Evolutionary conservation across 2,113 vertebrate genomes (phyloP), one percentile per base, ranked within the genome.

Genomic region (Python bivittatus): DNA sequence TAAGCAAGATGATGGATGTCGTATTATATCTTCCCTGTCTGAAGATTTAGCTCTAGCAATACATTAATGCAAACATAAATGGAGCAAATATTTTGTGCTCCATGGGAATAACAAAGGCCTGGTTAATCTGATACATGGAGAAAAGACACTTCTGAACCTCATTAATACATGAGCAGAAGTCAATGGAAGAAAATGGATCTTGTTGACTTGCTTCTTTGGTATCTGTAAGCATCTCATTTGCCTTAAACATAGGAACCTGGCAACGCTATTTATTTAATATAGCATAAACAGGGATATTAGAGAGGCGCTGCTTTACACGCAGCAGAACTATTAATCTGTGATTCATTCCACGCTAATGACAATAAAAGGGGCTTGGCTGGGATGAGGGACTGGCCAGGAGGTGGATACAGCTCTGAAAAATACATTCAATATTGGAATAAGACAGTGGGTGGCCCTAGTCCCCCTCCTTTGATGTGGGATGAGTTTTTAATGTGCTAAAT

Each of bases 91-190:
- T 97, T 97, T 97, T 90, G 89, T 93, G 95, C 94, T 95, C 96
- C 94, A 94, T 93, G 91, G 95, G 95, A 95, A 96, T 97, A 95
- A 96, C 97, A 97, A 96, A 96, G 95, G 91, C 95, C 94, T 86
- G 38, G 86, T 96, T 97, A 88, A 96, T 95, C 94, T 95, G 94
- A 96, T 96, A 91, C 92, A 93, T 87, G 94, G 84, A 96, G 94
- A 96, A 97, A 97, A 97, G 95, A 95, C 89, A 94, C 96, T 97
- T 96, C 96, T 96, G 95, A 97, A 95, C 95, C 95, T 97, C 95
- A 96, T 97, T 97, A 97, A 97, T 95, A 96, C 91, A 94, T 42
- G 95, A 97, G 96, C 96, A 96, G 95, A 97, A 96, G 94, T 96
- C 95, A 97, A 97, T 95, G 95, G 93, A 95, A 94, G 95, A 94